Evolutionary conservation across 2,888 invertebrate species (phyloP).

Genomic region (Platypus cylindrus): DNA sequence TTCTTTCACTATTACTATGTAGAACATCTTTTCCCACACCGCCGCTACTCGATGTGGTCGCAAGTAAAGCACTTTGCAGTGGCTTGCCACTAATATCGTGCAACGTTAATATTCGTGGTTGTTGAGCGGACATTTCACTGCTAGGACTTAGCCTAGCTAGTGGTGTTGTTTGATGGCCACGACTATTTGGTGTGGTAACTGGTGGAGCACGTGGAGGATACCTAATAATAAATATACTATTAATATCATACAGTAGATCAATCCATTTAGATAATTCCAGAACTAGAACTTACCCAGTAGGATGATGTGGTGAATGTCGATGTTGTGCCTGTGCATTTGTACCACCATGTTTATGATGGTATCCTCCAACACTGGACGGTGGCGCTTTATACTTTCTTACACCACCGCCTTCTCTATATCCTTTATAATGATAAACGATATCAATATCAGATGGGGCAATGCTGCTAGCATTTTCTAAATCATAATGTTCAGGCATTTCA

Average conservation of each 20-base stretch:
- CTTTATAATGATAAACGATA: constrained; percentile 92
- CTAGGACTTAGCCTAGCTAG: constrained; percentile 82
- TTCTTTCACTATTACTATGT: constrained; percentile 83
- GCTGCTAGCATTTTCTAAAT: constrained; percentile 92
- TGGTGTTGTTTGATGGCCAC: constrained; percentile 71
- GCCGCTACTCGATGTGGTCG: constrained; percentile 80
- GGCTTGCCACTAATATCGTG: constrained; percentile 92
- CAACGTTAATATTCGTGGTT: constrained; percentile 81
- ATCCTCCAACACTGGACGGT: constrained; percentile 65
- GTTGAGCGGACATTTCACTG: constrained; percentile 82
- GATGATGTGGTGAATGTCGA: constrained; percentile 67
- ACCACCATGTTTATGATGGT: constrained; percentile 64
- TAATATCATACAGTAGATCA: neutral
- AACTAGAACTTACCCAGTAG: constrained; percentile 44
- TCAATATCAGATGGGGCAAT: constrained; percentile 97
- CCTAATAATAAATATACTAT: constrained; percentile 7
- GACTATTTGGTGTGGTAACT: constrained; percentile 48
- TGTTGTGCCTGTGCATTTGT: constrained; percentile 54
- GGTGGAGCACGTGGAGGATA: constrained; percentile 50
- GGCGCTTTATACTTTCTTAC: constrained; percentile 74
- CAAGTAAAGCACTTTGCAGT: constrained; percentile 74
- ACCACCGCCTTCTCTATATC: constrained; percentile 14
- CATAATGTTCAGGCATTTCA: constrained; percentile 84
- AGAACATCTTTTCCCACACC: constrained; percentile 72
- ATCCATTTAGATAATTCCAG: neutral